These are phyloP conservation scores for Ceratina japonica DNA, from an alignment of 1,140 invertebrate species.

Conservation along the genomic window DNA sequence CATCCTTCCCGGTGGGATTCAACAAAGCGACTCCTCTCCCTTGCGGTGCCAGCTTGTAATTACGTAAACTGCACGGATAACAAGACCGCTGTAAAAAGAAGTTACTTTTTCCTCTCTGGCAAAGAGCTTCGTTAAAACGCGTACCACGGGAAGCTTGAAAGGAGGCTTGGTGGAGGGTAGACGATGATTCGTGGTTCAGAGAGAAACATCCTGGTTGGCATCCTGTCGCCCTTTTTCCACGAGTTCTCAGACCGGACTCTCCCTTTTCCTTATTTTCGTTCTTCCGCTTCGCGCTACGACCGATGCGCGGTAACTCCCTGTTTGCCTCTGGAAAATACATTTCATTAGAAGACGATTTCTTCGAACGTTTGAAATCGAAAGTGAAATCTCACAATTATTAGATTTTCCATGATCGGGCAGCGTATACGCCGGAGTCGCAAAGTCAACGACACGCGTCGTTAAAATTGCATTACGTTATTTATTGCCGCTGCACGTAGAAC, in stretches of 20 bases:
- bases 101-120: constrained; percentile 25
- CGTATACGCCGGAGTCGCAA: neutral
- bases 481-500: constrained; percentile 11
- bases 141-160: neutral
- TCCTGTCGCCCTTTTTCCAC: neutral
- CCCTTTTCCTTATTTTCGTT: constrained; percentile 4
- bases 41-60: constrained; percentile 11
- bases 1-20: neutral
- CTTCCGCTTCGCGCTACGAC: neutral
- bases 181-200: neutral
- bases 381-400: neutral
- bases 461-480: constrained; percentile 17
- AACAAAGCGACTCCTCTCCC: neutral
- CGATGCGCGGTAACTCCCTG: constrained; percentile 11
- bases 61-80: constrained; percentile 44
- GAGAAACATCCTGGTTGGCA: neutral
- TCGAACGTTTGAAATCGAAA: neutral
- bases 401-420: too few species aligned
- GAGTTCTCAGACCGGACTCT: neutral
- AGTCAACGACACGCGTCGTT: neutral
- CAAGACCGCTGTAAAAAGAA: constrained; percentile 30
- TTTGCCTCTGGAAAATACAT: neutral
- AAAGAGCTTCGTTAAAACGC: constrained; percentile 34
- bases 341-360: too few species aligned
- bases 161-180: neutral